Base-by-base conservation (phyloP, 2,888 invertebrate genomes). In the Julus scandinavius region DNA sequence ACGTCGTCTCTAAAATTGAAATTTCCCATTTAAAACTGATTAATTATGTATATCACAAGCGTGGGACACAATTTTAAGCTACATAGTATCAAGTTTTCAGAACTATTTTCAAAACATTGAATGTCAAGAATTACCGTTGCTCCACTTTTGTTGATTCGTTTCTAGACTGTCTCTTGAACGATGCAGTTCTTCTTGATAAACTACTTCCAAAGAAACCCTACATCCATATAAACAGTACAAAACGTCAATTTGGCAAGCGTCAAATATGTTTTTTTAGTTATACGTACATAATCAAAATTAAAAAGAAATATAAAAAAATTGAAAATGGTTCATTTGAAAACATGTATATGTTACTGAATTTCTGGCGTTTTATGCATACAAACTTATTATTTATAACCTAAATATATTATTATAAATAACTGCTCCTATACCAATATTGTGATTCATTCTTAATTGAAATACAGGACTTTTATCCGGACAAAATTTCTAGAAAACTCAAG, bases 151-250 rank as follows among this genome's bases (percentile, higher is more conserved):
- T 2, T 9, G 72, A 6, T 72, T 72, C 72, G 29, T 72, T 72
- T 72, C 29, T 72, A 11, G 29, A 72, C 72, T 72, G 29, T 29
- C 72, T 11, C 29, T 72, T 72, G 29, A 9, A 11, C 11, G 72
- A 72, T 29, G n/a, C 11, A 11, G 9, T 13, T 72, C 72, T 72
- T 72, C 72, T 72, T 72, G 29, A 72, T 72, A 72, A 72, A 72
- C 11, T 72, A 29, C 29, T 72, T 72, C 72, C 72, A 72, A 72
- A 72, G 13, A 72, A 72, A 13, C 72, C 72, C 72, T 72, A 72
- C 3, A 72, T 29, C 2, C 72, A 72, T 17, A 54, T 7, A 45
- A 7, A 7, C 45, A 45, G 7, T 45, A 45, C 7, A 45, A 45
- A 45, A 45, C 7, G 5, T 45, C 7, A 45, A 45, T 7, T 45